Evolutionary conservation across 2,113 vertebrate genomes (phyloP), one percentile per base, ranked within the genome.

Genomic region (Redunca redunca): DNA sequence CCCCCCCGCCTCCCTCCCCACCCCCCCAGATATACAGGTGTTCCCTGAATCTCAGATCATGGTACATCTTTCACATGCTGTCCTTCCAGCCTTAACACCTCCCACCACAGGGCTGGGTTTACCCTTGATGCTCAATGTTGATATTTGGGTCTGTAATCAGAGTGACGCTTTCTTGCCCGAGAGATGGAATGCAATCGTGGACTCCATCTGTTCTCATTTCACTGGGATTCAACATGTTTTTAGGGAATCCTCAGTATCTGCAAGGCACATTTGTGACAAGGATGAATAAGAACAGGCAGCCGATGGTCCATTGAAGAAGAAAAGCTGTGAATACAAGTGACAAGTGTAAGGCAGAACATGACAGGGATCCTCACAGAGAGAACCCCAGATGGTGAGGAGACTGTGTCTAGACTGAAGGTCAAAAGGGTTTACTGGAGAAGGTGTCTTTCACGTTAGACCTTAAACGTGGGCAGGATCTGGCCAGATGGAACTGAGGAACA

Each of bases 211-310:
- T 67, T 95, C 77, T 92, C 40, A 90, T 83, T 82, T 58, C 14
- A 71, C 90, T 83, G 16, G 60, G 48, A 4, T 58, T 95, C 55
- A 87, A 55, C 74, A 86, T 21, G 19, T 23, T 97, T 86, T 62
- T 67, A 93, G 80, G 91, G 67, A 95, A 88, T 92, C 46, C 46
- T 57, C 26, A 52, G 43, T 62, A 62, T 83, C 50, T 90, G 3
- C 50, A 80, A 84, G 74, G 91, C 71, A 84, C 28, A 78, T 74
- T 71, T 95, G 33, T 64, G 74, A 71, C 55, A 60, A 62, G 13
- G n/a, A 91, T 86, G 90, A 94, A 90, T 95, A 50, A 94, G 30
- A 82, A 57, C 28, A 93, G 67, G 78, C 14, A 94, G 88, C 33
- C 83, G 46, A 87, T 33, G 26, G 88, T 60, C 26, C 64, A 80